Evolutionary conservation across 2,113 vertebrate species (phyloP).

Genomic region (Nasalis larvatus): DNA sequence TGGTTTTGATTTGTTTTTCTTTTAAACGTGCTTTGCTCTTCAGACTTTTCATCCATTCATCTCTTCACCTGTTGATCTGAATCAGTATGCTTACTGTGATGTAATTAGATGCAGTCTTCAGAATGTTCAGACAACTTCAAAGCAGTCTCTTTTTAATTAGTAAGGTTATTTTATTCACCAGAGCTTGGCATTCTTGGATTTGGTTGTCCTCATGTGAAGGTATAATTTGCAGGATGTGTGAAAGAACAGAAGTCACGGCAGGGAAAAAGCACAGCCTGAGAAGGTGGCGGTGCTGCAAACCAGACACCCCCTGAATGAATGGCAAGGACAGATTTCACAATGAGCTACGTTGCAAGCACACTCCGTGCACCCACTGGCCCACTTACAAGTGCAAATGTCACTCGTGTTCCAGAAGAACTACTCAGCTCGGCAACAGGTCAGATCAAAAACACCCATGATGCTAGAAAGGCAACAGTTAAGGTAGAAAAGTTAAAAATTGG

Average conservation of each 20-base stretch:
- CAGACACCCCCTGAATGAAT: not conserved
- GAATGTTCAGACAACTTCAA: slow-evolving; percentile 22
- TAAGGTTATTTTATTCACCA: not conserved
- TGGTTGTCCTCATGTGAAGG: not conserved
- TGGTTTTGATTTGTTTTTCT: not conserved
- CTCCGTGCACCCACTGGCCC: not conserved
- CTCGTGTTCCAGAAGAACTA: not conserved
- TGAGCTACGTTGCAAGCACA: not conserved
- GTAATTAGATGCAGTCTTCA: not conserved
- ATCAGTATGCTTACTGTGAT: not conserved
- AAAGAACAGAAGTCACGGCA: not conserved
- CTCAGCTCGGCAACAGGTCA: not conserved
- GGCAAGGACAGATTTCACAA: accelerated
- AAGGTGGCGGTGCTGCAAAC: accelerated
- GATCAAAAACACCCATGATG: not conserved
- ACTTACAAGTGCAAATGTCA: not conserved
- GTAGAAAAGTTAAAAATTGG: not conserved
- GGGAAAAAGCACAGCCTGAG: not conserved
- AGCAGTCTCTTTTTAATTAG: slow-evolving; percentile 38
- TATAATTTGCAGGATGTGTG: slow-evolving; percentile 24
- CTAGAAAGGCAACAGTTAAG: not conserved
- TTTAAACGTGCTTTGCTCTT: slow-evolving; percentile 3
- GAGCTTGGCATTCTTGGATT: not conserved
- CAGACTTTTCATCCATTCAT: not conserved
- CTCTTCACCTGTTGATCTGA: slow-evolving; percentile 30